phyloP scores from a whole-genome alignment of 2,113 vertebrate genomes.

The Alaudala cheleensis region DNA sequence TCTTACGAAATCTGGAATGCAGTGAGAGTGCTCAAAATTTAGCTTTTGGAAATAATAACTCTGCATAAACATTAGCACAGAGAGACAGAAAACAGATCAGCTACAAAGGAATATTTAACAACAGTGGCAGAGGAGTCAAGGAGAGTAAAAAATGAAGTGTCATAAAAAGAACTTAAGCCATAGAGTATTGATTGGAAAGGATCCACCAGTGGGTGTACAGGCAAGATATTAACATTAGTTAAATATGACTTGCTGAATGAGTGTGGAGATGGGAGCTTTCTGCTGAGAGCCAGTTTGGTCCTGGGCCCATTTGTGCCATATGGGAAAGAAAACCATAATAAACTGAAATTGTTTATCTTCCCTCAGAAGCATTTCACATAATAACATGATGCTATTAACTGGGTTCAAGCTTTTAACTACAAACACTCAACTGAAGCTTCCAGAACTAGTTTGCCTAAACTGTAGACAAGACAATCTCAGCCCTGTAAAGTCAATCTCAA shows the following conservation, averaged over 20 bases:
- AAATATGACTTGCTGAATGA: neutral
- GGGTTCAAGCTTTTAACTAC: neutral
- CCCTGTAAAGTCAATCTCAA: neutral
- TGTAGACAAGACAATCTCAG: neutral
- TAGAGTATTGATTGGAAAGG: neutral
- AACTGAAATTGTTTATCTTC: conserved; percentile 19
- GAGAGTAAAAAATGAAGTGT: neutral
- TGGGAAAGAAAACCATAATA: conserved; percentile 1
- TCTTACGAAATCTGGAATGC: conserved; percentile 5
- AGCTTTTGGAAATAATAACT: conserved; percentile 8
- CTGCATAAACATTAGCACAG: neutral
- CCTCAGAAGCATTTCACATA: neutral
- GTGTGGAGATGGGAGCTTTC: neutral
- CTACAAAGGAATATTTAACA: neutral
- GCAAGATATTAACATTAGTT: neutral
- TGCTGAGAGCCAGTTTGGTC: conserved; percentile 13
- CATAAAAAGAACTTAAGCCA: neutral
- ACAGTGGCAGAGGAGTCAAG: neutral
- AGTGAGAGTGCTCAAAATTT: neutral
- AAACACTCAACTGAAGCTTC: neutral
- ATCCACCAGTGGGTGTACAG: neutral
- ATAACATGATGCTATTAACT: neutral
- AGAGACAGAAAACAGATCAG: neutral
- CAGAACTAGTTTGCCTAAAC: neutral
- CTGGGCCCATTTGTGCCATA: neutral